phyloP scores from a whole-genome alignment of 2,888 invertebrate species.

The Tanytarsus gracilentus region DNA sequence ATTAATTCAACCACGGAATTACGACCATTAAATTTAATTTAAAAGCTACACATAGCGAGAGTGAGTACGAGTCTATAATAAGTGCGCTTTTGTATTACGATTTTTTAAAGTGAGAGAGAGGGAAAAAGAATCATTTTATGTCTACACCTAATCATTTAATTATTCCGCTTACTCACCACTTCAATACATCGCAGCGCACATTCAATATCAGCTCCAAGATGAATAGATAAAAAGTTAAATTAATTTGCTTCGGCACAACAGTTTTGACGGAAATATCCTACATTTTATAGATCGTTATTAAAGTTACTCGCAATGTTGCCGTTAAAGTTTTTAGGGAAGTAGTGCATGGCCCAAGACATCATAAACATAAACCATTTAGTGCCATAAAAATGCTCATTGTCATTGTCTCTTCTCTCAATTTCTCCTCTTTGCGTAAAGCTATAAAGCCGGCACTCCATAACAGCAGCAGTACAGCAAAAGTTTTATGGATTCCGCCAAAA shows the following conservation, averaged over 20 bases:
- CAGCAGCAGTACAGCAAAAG: not conserved
- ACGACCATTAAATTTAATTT: slow-evolving; percentile 26
- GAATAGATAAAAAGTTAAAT: too few species aligned
- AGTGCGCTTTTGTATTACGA: not conserved
- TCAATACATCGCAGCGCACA: too few species aligned
- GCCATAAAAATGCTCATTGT: slow-evolving; percentile 15
- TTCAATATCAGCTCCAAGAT: too few species aligned
- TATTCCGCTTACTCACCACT: not conserved
- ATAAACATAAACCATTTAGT: slow-evolving; percentile 10
- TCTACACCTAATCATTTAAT: slow-evolving; percentile 15
- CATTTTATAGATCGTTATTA: too few species aligned
- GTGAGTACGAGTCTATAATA: too few species aligned
- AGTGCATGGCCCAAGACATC: slow-evolving; percentile 1
- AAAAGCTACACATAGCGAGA: too few species aligned
- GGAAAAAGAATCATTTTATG: not conserved
- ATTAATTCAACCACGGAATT: slow-evolving; percentile 26
- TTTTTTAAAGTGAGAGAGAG: not conserved
- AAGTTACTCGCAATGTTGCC: too few species aligned
- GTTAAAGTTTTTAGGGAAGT: not conserved
- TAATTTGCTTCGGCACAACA: too few species aligned
- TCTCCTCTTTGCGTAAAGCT: not conserved
- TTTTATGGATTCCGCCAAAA: slow-evolving; percentile 14
- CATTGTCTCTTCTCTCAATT: not conserved
- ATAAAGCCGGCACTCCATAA: not conserved
- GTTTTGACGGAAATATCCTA: too few species aligned